These are phyloP conservation scores for Proterorhinus semilunaris DNA, from an alignment of 2,113 vertebrate species.

Conservation along the genomic window DNA sequence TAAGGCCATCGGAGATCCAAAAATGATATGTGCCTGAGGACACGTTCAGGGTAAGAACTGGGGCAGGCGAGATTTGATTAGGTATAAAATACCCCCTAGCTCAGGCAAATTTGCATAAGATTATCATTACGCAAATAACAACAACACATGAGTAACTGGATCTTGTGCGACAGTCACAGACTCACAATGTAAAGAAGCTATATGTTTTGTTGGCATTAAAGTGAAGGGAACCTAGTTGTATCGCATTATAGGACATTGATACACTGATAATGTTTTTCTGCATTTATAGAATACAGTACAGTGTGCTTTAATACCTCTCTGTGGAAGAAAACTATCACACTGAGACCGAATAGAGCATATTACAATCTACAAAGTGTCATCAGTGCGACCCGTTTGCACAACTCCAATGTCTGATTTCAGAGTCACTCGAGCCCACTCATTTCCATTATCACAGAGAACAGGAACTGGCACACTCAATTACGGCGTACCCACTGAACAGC, in stretches of 20 bases:
- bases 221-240: too few relatives aligned
- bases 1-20: too few relatives aligned
- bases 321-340: neutral
- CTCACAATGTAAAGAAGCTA: too few relatives aligned
- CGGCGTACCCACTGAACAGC: neutral
- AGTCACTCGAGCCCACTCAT: slow-evolving; percentile 4
- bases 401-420: neutral
- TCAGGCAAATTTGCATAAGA: neutral
- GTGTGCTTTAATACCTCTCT: neutral
- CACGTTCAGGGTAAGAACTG: neutral
- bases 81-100: neutral
- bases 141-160: too few relatives aligned
- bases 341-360: slow-evolving; percentile 19
- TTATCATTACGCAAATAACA: neutral
- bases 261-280: too few relatives aligned
- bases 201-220: too few relatives aligned
- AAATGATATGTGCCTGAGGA: neutral
- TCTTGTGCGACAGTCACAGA: too few relatives aligned
- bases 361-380: slow-evolving; percentile 32
- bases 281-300: too few relatives aligned
- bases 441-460: slow-evolving; percentile 17
- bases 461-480: slow-evolving; percentile 26
- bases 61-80: neutral
- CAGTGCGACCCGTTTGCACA: slow-evolving; percentile 15
- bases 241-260: too few relatives aligned